These are phyloP conservation scores for Eurypyga helias DNA, from an alignment of 2,113 vertebrate genomes.

Conservation along the genomic window DNA sequence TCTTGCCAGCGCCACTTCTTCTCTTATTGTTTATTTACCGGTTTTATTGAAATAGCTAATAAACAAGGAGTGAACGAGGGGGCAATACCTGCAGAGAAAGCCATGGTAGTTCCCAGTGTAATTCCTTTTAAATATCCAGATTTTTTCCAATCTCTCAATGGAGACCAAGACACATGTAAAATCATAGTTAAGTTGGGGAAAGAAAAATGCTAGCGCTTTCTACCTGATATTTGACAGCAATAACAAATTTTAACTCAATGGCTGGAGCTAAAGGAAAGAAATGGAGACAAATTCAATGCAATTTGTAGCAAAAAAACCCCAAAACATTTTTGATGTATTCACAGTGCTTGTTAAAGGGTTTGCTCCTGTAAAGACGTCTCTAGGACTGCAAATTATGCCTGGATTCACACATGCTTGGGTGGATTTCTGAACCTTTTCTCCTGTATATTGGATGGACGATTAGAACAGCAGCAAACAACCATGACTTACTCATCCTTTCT, in stretches of 20 bases:
- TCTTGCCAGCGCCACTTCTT: neutral
- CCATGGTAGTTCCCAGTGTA: neutral
- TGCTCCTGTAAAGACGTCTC: neutral
- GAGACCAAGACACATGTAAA: neutral
- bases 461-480: slow-evolving; percentile 8
- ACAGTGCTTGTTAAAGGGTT: neutral
- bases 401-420: neutral
- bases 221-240: slow-evolving; percentile 14
- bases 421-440: slow-evolving; percentile 13
- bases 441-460: neutral
- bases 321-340: neutral
- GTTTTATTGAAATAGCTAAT: neutral
- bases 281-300: neutral
- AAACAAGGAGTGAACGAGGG: neutral
- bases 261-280: neutral
- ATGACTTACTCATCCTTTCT: neutral
- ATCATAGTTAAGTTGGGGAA: neutral
- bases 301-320: too few relatives aligned
- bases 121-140: neutral
- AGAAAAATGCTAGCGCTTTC: neutral
- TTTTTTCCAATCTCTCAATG: slow-evolving; percentile 29
- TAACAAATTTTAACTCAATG: neutral
- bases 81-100: neutral
- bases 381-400: neutral
- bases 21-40: slow-evolving; percentile 9